phyloP scores from a whole-genome alignment of 1,140 invertebrate species.

The Anthonomus grandis region DNA sequence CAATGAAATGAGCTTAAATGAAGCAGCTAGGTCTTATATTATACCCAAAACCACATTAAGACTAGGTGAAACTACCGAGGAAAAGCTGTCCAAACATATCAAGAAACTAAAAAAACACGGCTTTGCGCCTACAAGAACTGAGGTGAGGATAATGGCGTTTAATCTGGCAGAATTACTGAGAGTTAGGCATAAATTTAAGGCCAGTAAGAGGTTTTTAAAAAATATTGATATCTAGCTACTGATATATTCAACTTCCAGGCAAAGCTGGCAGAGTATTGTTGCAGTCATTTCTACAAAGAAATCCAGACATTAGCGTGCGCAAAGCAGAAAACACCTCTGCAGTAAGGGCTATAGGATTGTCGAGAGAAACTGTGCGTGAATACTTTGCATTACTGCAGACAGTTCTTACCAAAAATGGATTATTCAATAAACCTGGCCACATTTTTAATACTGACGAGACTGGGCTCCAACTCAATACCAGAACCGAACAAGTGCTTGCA shows the following conservation, averaged over 20 bases:
- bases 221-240: too few relatives aligned
- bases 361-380: constrained; percentile 2
- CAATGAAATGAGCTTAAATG: too few relatives aligned
- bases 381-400: constrained; percentile 9
- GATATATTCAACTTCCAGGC: background rate
- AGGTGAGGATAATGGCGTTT: constrained; percentile 13
- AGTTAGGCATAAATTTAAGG: constrained; percentile 11
- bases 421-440: constrained; percentile 38
- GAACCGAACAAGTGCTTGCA: constrained; percentile 43
- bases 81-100: constrained; percentile 6
- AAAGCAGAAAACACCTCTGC: constrained; percentile 14
- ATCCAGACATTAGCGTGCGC: constrained; percentile 7
- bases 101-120: constrained; percentile 13
- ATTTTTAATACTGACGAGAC: constrained; percentile 50
- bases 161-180: constrained; percentile 6
- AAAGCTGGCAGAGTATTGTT: constrained; percentile 6
- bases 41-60: too few relatives aligned
- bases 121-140: constrained; percentile 9
- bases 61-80: background rate
- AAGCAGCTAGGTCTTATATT: too few relatives aligned
- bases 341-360: constrained; percentile 13
- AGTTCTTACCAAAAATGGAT: constrained; percentile 29
- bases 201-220: background rate
- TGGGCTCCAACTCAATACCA: constrained; percentile 47
- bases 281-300: constrained; percentile 7